These are phyloP conservation scores for Yponomeuta malinellus DNA, from an alignment of 2,888 invertebrate species.

Conservation along the genomic window DNA sequence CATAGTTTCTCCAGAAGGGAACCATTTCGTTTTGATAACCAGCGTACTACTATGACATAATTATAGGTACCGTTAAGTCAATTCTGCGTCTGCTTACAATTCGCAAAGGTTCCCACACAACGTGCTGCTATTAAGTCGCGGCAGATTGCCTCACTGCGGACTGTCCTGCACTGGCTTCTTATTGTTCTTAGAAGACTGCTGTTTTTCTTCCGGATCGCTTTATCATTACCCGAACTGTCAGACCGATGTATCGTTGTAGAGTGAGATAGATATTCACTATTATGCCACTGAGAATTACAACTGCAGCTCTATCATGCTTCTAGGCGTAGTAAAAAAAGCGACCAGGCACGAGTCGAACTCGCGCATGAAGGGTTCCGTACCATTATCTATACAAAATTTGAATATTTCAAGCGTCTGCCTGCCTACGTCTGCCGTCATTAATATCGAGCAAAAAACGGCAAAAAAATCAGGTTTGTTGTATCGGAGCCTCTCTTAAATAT, in stretches of 20 bases:
- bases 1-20: not conserved
- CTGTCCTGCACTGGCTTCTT: slow-evolving; percentile 12
- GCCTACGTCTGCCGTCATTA: no score
- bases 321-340: not conserved
- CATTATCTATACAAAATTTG: no score
- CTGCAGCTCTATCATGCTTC: not conserved
- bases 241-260: not conserved
- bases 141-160: slow-evolving; percentile 48
- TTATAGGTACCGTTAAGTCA: slow-evolving; percentile 58
- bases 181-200: not conserved
- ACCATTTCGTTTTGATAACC: slow-evolving; percentile 16
- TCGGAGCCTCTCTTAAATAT: no score
- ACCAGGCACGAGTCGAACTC: no score
- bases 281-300: not conserved
- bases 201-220: not conserved
- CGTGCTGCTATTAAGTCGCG: slow-evolving; percentile 49
- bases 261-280: not conserved
- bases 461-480: no score
- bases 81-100: slow-evolving; percentile 51
- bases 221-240: not conserved
- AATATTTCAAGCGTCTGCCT: no score
- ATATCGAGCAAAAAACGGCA: no score
- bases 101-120: slow-evolving; percentile 53
- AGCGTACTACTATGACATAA: slow-evolving; percentile 40
- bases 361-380: not conserved